Percentiles rank a stretch among this genome's conserved stretches.
Conservation (phyloP, 1,140 invertebrate species). For the Saxidomus purpurata region DNA sequence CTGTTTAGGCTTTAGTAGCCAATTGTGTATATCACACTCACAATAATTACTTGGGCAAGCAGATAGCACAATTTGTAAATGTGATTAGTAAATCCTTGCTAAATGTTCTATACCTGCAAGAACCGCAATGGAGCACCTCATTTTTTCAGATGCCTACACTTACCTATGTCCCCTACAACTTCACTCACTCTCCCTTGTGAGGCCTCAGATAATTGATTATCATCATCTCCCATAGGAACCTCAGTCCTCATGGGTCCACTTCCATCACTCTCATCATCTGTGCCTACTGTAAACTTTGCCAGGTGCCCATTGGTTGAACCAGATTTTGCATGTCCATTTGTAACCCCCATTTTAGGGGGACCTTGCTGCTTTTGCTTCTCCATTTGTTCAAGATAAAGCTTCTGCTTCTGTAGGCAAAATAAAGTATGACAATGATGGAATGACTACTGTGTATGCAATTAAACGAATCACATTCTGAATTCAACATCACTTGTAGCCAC, state of each 20-base stretch:
- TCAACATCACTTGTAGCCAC: no score
- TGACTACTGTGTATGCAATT: background rate
- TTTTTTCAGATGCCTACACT: background rate
- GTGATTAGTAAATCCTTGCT: no score
- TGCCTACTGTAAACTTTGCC: constrained; percentile 49
- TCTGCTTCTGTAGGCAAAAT: constrained; percentile 43
- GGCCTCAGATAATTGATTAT: constrained; percentile 39
- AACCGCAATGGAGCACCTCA: no score
- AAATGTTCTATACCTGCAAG: no score
- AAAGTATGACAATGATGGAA: background rate
- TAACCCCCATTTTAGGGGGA: background rate
- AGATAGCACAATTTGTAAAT: no score
- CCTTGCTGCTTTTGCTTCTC: constrained; percentile 20
- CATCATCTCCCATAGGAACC: constrained; percentile 74
- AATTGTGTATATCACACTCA: no score
- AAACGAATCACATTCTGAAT: no score
- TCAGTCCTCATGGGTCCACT: constrained; percentile 32
- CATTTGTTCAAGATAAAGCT: constrained; percentile 27
- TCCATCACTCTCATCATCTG: constrained; percentile 55
- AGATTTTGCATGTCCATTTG: background rate
- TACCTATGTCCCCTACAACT: background rate
- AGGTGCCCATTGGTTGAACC: background rate
- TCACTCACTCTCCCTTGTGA: constrained; percentile 15
- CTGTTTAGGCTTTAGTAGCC: no score
- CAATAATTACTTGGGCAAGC: no score